These are phyloP conservation scores for Lutjanus argentimaculatus DNA, from an alignment of 2,797 vertebrate genomes.

Conservation along the genomic window DNA sequence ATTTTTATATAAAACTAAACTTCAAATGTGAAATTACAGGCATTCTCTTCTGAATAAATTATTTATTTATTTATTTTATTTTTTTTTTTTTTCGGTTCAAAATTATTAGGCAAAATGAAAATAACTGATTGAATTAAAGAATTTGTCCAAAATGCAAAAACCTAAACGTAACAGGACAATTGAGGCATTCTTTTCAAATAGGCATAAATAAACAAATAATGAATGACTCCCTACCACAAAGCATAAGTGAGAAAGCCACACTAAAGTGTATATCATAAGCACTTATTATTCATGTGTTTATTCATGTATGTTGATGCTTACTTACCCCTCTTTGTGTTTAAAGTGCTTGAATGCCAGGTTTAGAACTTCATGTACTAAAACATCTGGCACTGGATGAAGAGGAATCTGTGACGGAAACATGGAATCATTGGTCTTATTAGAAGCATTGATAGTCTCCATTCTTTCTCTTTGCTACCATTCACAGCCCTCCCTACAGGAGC, in stretches of 20 bases:
- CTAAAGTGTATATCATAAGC: conserved; percentile 10
- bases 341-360: conserved; percentile 99
- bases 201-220: conserved; percentile 28
- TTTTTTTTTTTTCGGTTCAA: no score
- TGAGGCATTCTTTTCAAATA: conserved; percentile 2
- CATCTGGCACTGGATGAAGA: conserved; percentile 99
- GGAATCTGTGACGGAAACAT: conserved; percentile 92
- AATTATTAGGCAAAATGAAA: conserved; percentile 17
- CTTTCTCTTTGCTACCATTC: conserved; percentile 65
- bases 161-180: no score
- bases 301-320: conserved; percentile 41
- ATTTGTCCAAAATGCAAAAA: no score
- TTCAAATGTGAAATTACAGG: no score
- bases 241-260: not conserved
- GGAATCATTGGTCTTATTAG: conserved; percentile 68
- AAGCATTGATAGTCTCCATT: conserved; percentile 60
- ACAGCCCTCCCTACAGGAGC: conserved; percentile 57
- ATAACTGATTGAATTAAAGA: no score
- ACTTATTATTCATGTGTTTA: conserved; percentile 14
- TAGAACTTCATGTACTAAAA: conserved; percentile 99
- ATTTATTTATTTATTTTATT: no score
- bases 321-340: conserved; percentile 99
- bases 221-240: conserved; percentile 16
- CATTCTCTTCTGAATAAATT: no score
- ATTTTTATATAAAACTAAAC: no score